Conservation (phyloP, 2,888 invertebrate genomes). For the Phlogophora meticulosa region DNA sequence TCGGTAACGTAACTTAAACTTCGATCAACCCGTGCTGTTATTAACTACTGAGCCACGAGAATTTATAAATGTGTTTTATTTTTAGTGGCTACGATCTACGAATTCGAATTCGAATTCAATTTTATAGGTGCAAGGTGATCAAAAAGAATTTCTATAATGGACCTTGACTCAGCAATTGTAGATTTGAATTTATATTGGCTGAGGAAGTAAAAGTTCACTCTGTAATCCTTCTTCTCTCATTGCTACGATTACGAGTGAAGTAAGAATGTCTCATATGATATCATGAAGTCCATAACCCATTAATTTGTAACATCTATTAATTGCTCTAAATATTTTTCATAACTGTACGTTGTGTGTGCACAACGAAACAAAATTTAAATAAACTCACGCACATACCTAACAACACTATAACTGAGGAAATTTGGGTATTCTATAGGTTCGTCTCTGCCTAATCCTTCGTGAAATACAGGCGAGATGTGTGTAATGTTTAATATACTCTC, state of each 20-base stretch:
- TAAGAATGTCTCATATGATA: no score
- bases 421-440: no score
- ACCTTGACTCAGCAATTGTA: not conserved
- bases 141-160: not conserved
- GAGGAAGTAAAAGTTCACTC: not conserved
- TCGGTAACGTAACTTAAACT: no score
- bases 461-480: no score
- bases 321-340: not conserved
- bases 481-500: conserved; percentile 10
- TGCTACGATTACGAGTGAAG: no score
- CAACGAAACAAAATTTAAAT: conserved; percentile 26
- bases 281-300: no score
- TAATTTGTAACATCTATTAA: no score
- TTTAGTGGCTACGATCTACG: not conserved
- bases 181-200: not conserved
- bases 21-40: no score
- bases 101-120: not conserved
- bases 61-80: conserved; percentile 16
- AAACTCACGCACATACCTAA: no score
- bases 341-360: not conserved
- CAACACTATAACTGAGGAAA: no score
- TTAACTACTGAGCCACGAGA: no score
- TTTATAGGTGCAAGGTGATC: not conserved
- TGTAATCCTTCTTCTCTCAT: not conserved
- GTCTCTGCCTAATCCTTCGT: no score